These are phyloP conservation scores for Falco concolor DNA, from an alignment of 2,797 vertebrate species.

Conservation along the genomic window DNA sequence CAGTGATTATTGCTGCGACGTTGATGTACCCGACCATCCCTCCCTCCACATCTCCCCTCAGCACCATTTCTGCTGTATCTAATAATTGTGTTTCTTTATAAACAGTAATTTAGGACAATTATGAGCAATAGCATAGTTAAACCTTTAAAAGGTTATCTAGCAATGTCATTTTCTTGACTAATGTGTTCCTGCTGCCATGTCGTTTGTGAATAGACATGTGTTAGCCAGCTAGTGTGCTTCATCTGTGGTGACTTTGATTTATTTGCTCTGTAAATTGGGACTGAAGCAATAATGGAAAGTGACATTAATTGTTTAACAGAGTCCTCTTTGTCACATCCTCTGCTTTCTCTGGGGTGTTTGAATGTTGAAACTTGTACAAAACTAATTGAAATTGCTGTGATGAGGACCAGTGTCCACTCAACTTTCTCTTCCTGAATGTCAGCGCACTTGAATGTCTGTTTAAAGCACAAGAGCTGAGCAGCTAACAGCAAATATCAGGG, in stretches of 20 bases:
- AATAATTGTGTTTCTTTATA: conserved; percentile 54
- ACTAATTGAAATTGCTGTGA: conserved; percentile 80
- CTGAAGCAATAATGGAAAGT: conserved; percentile 86
- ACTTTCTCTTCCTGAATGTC: conserved; percentile 67
- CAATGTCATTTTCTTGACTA: conserved; percentile 67
- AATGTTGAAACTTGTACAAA: conserved; percentile 79
- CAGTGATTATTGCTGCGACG: neutral
- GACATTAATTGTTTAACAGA: conserved; percentile 91
- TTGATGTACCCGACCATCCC: neutral
- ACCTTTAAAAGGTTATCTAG: conserved; percentile 68
- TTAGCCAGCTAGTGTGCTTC: conserved; percentile 71
- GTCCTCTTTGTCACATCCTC: conserved; percentile 81
- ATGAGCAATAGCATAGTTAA: conserved; percentile 35
- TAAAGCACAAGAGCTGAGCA: conserved; percentile 31
- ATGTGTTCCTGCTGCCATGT: conserved; percentile 72
- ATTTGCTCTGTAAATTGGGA: conserved; percentile 92
- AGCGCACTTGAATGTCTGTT: conserved; percentile 34
- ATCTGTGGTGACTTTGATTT: conserved; percentile 86
- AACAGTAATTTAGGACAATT: conserved; percentile 62
- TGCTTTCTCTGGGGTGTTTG: conserved; percentile 79
- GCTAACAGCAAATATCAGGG: conserved; percentile 58
- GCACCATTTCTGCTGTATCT: neutral
- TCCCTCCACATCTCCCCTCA: neutral
- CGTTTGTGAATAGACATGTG: conserved; percentile 77
- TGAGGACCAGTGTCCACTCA: conserved; percentile 71